These are phyloP conservation scores for Drosophila paulistorum DNA, from an alignment of 1,140 invertebrate species.

Conservation along the genomic window DNA sequence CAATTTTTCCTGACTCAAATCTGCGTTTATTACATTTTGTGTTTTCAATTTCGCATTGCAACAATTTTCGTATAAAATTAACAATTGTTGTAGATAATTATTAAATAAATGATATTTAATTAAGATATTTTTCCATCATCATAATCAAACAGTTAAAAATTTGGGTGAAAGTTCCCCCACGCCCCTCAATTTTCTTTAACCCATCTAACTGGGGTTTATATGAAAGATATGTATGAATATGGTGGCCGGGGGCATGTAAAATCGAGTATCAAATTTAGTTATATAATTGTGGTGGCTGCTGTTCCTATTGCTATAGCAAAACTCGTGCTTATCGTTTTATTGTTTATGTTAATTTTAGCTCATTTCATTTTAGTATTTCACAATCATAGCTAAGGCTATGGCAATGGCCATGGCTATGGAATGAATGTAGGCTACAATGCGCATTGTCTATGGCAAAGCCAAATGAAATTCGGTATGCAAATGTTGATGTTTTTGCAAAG, in stretches of 20 bases:
- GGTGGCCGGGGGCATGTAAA: background rate
- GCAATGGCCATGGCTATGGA: slow-evolving; percentile 6
- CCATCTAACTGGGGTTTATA: background rate
- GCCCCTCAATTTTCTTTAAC: background rate
- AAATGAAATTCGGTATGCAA: slow-evolving; percentile 77
- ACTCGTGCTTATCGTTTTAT: slow-evolving; percentile 75
- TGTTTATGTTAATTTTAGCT: slow-evolving; percentile 76
- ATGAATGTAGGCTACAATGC: slow-evolving; percentile 61
- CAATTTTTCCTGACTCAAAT: background rate
- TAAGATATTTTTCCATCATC: slow-evolving; percentile 10
- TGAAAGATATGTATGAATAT: background rate
- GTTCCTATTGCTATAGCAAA: slow-evolving; percentile 43
- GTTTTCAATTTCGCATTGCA: background rate
- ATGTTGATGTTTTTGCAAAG: slow-evolving; percentile 65
- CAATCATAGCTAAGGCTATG: slow-evolving; percentile 23
- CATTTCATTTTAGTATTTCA: slow-evolving; percentile 75
- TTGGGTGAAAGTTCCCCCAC: too few relatives aligned
- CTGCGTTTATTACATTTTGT: background rate
- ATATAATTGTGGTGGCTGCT: slow-evolving; percentile 53
- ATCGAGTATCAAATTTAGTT: slow-evolving; percentile 68
- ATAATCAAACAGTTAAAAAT: background rate
- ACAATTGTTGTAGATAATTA: background rate
- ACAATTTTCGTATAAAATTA: too few relatives aligned
- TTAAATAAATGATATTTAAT: slow-evolving; percentile 14
- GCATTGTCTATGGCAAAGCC: slow-evolving; percentile 59